These are phyloP conservation scores for Rhinichthys klamathensis DNA, from an alignment of 2,113 vertebrate species.

Conservation along the genomic window DNA sequence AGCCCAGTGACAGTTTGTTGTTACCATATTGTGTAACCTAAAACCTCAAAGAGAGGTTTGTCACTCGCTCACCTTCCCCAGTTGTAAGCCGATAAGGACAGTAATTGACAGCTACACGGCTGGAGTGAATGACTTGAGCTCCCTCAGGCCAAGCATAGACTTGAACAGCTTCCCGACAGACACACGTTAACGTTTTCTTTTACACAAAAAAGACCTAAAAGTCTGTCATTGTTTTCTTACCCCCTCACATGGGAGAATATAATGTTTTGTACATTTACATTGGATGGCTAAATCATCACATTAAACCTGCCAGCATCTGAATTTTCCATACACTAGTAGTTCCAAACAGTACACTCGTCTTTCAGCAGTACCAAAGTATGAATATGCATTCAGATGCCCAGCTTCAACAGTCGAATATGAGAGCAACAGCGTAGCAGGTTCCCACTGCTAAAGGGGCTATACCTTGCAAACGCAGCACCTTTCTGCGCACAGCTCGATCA, in stretches of 20 bases:
- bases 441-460: constrained; percentile 61
- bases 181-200: constrained; percentile 8
- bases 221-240: constrained; percentile 6
- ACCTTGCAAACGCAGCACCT: constrained; percentile 75
- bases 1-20: constrained; percentile 44
- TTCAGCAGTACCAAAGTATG: constrained; percentile 33
- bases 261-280: constrained; percentile 10
- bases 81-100: constrained; percentile 40
- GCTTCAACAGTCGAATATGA: constrained; percentile 30
- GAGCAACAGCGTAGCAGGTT: constrained; percentile 25
- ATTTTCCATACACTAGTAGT: constrained; percentile 19
- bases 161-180: constrained; percentile 17
- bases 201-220: not conserved
- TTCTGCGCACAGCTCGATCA: constrained; percentile 84
- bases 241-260: not conserved
- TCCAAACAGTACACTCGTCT: constrained; percentile 23
- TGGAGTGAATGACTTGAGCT: constrained; percentile 13
- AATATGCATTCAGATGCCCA: constrained; percentile 36
- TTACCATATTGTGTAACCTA: constrained; percentile 39
- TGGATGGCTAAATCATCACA: not conserved
- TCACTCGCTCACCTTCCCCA: constrained; percentile 40
- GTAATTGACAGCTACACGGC: constrained; percentile 32
- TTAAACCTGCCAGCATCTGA: constrained; percentile 17
- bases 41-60: constrained; percentile 41
- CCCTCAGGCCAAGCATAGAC: constrained; percentile 18